A percentile compares a stretch with the other conserved stretches of the same genome.
phyloP scores from a whole-genome alignment of 2,113 vertebrate genomes.

The Trachemys scripta region DNA sequence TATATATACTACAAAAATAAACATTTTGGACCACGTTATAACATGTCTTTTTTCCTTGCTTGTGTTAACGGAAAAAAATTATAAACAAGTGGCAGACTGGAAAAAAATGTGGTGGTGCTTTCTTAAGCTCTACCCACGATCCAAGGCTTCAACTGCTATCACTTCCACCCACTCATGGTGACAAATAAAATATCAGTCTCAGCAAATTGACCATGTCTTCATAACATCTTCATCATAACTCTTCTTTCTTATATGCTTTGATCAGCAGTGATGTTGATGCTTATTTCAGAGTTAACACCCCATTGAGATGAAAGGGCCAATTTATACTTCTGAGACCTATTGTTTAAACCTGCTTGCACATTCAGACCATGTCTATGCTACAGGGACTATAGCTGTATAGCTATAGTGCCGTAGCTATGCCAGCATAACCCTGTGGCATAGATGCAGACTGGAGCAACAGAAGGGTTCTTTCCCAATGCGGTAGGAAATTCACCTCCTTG shows the following conservation, averaged over 20 bases:
- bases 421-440: not conserved
- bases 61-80: not conserved
- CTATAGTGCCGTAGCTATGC: not conserved
- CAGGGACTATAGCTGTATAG: not conserved
- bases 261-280: not conserved
- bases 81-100: conserved; percentile 4
- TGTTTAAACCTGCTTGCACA: not conserved
- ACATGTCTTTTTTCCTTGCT: not conserved
- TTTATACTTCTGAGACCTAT: conserved; percentile 13
- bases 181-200: not conserved
- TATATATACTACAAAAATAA: not conserved
- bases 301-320: not conserved
- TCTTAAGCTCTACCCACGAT: not conserved
- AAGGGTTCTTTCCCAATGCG: not conserved
- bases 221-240: not conserved
- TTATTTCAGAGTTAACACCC: not conserved
- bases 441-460: not conserved
- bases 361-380: not conserved
- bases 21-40: not conserved
- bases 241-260: not conserved
- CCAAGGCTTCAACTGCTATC: not conserved
- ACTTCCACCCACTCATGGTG: not conserved
- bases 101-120: not conserved
- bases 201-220: not conserved
- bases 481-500: not conserved